Evolutionary conservation across 1,140 invertebrate genomes (phyloP).

Genomic region (Rhopalosiphum maidis): DNA sequence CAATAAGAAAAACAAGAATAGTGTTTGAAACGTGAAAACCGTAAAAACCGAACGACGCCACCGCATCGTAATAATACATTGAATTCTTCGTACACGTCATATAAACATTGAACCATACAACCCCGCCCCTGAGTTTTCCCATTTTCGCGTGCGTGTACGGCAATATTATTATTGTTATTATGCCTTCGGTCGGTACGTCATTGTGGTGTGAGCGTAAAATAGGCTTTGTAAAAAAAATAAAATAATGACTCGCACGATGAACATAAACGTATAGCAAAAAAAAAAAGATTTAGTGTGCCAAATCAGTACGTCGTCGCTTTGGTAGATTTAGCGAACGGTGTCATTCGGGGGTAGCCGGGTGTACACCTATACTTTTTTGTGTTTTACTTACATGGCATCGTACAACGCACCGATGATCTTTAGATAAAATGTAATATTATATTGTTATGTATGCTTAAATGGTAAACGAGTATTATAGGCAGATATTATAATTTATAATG

Average conservation of each 20-base stretch:
- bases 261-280: not conserved
- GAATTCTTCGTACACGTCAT: not conserved
- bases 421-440: too few relatives aligned
- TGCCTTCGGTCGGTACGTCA: not conserved
- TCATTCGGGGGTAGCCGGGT: not conserved
- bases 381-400: not conserved
- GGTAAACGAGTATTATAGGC: not conserved
- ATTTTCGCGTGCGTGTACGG: not conserved
- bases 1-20: not conserved
- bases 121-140: not conserved
- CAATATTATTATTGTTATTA: not conserved
- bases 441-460: too few relatives aligned
- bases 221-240: not conserved
- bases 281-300: not conserved
- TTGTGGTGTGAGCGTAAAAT: not conserved
- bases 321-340: not conserved
- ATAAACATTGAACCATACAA: not conserved
- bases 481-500: not conserved
- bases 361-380: not conserved
- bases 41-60: not conserved
- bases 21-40: not conserved
- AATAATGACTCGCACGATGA: not conserved
- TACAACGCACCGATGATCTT: not conserved
- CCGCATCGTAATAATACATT: not conserved
- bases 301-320: not conserved